Conservation (phyloP, 2,113 vertebrate species). For the Pollachius pollachius region DNA sequence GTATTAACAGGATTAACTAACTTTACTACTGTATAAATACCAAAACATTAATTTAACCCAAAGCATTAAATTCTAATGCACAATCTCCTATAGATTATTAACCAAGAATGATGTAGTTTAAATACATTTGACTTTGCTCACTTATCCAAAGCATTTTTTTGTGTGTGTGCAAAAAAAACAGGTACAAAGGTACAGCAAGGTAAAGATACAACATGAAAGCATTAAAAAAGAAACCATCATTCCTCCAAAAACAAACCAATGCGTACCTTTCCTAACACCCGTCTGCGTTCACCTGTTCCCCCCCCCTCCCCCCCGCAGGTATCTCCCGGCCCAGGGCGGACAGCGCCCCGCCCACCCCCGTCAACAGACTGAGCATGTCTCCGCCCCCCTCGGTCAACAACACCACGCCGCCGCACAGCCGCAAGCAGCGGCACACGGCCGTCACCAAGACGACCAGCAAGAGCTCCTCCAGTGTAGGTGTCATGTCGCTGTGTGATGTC, state of each 20-base stretch:
- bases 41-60: no score
- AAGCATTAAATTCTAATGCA: no score
- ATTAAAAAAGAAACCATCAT: not conserved
- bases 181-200: no score
- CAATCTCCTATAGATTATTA: no score
- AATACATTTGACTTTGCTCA: no score
- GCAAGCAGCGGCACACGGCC: constrained; percentile 84
- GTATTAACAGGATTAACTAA: no score
- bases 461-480: constrained; percentile 85
- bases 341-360: constrained; percentile 90
- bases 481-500: not conserved
- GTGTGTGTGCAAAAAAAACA: no score
- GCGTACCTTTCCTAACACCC: not conserved
- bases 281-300: not conserved
- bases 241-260: not conserved
- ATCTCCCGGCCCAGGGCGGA: constrained; percentile 91
- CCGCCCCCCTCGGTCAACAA: constrained; percentile 80
- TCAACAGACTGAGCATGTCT: constrained; percentile 92
- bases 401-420: constrained; percentile 91
- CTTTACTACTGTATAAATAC: no score
- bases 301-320: constrained; percentile 66
- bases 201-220: no score
- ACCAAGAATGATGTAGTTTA: no score
- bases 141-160: no score
- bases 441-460: constrained; percentile 90